These are phyloP conservation scores for Xestia sexstrigata DNA, from an alignment of 2,888 invertebrate species.

Conservation along the genomic window DNA sequence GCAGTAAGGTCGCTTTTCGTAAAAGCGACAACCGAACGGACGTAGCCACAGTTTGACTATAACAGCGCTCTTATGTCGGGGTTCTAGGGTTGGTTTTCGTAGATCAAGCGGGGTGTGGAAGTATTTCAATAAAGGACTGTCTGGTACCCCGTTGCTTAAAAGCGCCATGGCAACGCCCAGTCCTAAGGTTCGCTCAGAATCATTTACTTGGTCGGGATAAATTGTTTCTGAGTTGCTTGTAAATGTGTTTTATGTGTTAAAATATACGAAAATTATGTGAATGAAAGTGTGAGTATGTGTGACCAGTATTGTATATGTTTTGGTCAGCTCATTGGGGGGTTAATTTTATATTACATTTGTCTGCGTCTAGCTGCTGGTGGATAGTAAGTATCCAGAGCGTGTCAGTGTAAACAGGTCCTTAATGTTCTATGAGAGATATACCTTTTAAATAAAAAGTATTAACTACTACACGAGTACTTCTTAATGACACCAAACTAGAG, in stretches of 20 bases:
- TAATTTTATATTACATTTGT: background rate
- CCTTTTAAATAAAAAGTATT: background rate
- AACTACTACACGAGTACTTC: background rate
- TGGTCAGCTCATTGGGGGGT: no score
- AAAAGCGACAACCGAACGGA: background rate
- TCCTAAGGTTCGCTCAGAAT: background rate
- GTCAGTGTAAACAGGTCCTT: background rate
- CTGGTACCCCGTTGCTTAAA: conserved; percentile 32
- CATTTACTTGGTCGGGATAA: background rate
- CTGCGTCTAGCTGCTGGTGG: background rate
- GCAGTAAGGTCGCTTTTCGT: background rate
- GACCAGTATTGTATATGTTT: background rate
- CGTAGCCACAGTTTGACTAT: background rate
- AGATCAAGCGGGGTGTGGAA: background rate
- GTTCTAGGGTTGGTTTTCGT: background rate
- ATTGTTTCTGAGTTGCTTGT: background rate
- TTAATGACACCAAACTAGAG: background rate
- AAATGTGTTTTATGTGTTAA: background rate
- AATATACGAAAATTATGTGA: background rate
- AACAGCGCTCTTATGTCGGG: background rate
- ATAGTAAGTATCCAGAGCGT: background rate
- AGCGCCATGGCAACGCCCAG: conserved; percentile 32
- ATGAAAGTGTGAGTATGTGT: no score
- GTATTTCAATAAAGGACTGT: background rate
- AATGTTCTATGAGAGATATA: background rate